Percentiles rank a stretch among this genome's conserved stretches.
Conservation (phyloP, 1,140 invertebrate species). For the Heliothis subflexa region DNA sequence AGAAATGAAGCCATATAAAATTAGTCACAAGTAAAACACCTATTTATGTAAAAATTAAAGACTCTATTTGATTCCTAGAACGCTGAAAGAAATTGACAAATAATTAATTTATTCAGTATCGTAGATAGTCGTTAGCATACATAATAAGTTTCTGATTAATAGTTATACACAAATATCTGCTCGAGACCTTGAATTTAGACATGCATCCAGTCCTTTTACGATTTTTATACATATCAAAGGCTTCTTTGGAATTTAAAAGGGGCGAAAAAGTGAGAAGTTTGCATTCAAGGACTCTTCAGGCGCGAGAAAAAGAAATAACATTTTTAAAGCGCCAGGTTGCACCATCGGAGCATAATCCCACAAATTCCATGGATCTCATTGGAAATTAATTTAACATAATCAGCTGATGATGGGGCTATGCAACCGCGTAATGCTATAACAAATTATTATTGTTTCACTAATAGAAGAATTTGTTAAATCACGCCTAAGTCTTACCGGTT, state of each 20-base stretch:
- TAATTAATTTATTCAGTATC: background rate
- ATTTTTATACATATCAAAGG: slow-evolving; percentile 3
- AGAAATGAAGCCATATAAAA: too few relatives aligned
- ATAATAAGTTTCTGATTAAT: slow-evolving; percentile 8
- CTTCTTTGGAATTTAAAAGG: slow-evolving; percentile 32
- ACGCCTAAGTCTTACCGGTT: slow-evolving; percentile 81
- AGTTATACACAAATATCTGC: background rate
- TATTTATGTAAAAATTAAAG: too few relatives aligned
- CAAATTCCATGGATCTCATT: slow-evolving; percentile 7
- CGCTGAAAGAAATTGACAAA: too few relatives aligned
- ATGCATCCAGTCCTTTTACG: slow-evolving; percentile 20
- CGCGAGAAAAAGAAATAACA: too few relatives aligned
- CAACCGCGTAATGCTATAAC: slow-evolving; percentile 55
- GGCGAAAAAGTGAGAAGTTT: slow-evolving; percentile 21
- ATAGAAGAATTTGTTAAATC: slow-evolving; percentile 77
- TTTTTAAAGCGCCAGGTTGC: background rate
- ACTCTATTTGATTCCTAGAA: too few relatives aligned
- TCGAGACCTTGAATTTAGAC: slow-evolving; percentile 22
- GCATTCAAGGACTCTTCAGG: slow-evolving; percentile 8
- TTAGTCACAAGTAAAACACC: too few relatives aligned
- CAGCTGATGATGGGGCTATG: slow-evolving; percentile 52
- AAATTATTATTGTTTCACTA: slow-evolving; percentile 71
- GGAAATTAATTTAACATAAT: slow-evolving; percentile 39
- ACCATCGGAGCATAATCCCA: background rate
- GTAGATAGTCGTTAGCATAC: background rate